These are phyloP conservation scores for Trachelus tabidus DNA, from an alignment of 2,888 invertebrate genomes.

Conservation along the genomic window DNA sequence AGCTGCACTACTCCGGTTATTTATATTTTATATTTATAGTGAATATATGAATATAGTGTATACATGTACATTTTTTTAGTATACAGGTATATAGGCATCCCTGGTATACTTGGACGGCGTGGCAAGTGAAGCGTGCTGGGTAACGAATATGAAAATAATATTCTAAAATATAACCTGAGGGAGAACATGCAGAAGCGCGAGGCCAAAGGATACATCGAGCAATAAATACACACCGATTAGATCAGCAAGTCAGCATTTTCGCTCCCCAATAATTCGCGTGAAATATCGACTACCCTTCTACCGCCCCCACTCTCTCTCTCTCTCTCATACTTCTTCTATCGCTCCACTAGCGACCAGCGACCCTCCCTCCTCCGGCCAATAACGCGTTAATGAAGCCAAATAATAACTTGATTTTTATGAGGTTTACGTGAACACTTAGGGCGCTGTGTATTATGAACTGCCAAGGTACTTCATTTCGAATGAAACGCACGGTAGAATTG, in stretches of 20 bases:
- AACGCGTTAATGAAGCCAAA: slow-evolving; percentile 35
- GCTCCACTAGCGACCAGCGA: neutral
- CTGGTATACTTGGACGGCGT: neutral
- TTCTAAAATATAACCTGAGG: slow-evolving; percentile 11
- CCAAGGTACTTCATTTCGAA: slow-evolving; percentile 5
- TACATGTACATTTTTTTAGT: too few species aligned
- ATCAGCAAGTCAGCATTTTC: slow-evolving; percentile 47
- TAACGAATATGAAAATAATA: slow-evolving; percentile 30
- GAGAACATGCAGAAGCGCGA: neutral
- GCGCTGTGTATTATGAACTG: slow-evolving; percentile 18
- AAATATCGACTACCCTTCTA: slow-evolving; percentile 35
- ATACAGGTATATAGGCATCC: neutral
- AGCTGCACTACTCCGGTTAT: too few species aligned
- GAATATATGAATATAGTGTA: too few species aligned
- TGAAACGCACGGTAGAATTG: too few species aligned
- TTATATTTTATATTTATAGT: too few species aligned
- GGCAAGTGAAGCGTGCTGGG: slow-evolving; percentile 24
- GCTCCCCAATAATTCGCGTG: slow-evolving; percentile 45
- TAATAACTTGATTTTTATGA: slow-evolving; percentile 31
- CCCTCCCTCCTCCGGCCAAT: slow-evolving; percentile 25
- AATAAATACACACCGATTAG: slow-evolving; percentile 46
- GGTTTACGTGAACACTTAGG: slow-evolving; percentile 18
- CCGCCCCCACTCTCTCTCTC: slow-evolving; percentile 13
- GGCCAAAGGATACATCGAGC: slow-evolving; percentile 32
- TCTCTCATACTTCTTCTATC: slow-evolving; percentile 12